Percentiles rank a stretch among this genome's conserved stretches.
Conservation (phyloP, 2,888 invertebrate species). For the Lasioglossum villosulum region DNA sequence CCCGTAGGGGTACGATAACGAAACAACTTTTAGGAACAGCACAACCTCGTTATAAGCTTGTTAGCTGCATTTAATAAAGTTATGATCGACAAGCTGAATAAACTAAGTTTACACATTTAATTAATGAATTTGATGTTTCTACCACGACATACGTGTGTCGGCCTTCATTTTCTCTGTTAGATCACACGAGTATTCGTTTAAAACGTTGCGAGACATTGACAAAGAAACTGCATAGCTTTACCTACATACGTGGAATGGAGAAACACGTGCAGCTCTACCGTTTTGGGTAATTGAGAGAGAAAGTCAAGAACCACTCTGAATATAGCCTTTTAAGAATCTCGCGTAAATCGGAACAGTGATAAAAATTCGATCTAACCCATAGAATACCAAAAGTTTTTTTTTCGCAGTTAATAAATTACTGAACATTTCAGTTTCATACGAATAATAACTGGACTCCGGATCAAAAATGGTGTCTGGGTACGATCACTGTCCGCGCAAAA, state of each 20-base stretch:
- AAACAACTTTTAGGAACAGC: not conserved
- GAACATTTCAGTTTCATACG: no score
- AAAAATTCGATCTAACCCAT: not conserved
- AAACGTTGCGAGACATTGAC: not conserved
- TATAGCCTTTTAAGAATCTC: constrained; percentile 3
- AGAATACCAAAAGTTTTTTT: not conserved
- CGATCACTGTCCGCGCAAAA: no score
- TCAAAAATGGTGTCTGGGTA: no score
- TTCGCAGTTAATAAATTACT: no score
- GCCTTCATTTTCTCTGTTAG: not conserved
- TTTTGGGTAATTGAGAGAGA: constrained; percentile 1
- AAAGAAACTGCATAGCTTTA: not conserved
- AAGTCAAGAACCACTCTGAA: constrained; percentile 11
- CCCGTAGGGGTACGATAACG: not conserved
- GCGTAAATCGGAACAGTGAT: not conserved
- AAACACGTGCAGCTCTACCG: not conserved
- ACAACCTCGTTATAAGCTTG: not conserved
- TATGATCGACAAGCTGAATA: not conserved
- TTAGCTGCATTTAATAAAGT: not conserved
- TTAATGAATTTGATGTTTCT: not conserved
- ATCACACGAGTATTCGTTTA: not conserved
- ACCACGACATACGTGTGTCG: not conserved
- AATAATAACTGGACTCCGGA: no score
- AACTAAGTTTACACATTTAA: not conserved
- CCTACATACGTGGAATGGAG: not conserved